Evolutionary conservation across 1,140 invertebrate genomes (phyloP), one percentile per base, ranked within the genome.

Genomic region (Trachelipus rathkii): DNA sequence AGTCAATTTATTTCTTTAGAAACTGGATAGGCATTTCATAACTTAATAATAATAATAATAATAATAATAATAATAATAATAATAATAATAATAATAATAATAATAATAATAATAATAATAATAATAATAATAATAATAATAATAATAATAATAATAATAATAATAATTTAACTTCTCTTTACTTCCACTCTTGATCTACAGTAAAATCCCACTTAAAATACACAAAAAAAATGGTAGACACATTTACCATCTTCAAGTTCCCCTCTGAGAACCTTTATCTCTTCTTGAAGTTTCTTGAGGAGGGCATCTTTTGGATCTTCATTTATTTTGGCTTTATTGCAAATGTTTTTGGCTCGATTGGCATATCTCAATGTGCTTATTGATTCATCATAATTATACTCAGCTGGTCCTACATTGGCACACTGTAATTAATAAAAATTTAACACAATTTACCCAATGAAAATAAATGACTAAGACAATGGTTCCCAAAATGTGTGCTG

Each of bases 271-370:
- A 95, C 91, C 82, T 95, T 94, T 82, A 99, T 98, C 87, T 99
- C 96, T 82, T 94, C 90, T 87, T 99, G 96, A 85, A 98, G 98
- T 83, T 96, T 92, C 67, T 95, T 90, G 15, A 99, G 89, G 24
- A 99, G 86, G 4, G 97, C 96, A 87, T 99, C 96, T 83, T 98
- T 98, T 0, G 97, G 95, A 87, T 99, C 97, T 84, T 98, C 96
- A 85, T 99, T 99, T 74, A 99, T 92, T 81, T 92, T 91, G 71
- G 96, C 96, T 81, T 92, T 91, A 85, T 99, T 99, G 84, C 96
- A 93, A 77, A 99, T 99, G 83, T 94, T 96, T 86, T 99, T 99
- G 2, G 97, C 96, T 73, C 97, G 88, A 87, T 95, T 96, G 0
- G 97, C 97, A 87, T 99, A 99, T 15, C 98, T 88, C 67, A 99